phyloP scores from a whole-genome alignment of 2,113 vertebrate genomes.

The Clarias batrachus region DNA sequence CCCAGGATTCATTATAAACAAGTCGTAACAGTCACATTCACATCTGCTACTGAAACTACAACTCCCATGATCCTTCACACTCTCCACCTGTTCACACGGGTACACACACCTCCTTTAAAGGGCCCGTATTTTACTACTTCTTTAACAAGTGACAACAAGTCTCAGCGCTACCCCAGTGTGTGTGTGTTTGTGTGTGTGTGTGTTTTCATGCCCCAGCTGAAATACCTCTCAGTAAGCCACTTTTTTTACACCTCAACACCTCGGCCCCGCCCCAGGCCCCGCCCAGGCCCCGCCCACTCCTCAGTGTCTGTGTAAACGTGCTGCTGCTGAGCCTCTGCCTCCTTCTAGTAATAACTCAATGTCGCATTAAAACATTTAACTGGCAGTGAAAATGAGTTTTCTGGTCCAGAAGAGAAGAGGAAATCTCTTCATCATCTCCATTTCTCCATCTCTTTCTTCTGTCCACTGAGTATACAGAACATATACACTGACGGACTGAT shows the following conservation, averaged over 20 bases:
- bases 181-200: too few relatives aligned
- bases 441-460: background rate
- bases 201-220: too few relatives aligned
- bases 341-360: too few relatives aligned
- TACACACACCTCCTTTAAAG: background rate
- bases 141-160: too few relatives aligned
- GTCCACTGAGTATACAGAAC: background rate
- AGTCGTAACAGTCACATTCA: background rate
- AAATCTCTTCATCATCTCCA: background rate
- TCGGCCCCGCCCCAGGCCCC: too few relatives aligned
- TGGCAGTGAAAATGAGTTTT: background rate
- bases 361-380: background rate
- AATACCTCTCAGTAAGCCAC: too few relatives aligned
- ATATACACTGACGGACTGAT: background rate
- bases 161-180: too few relatives aligned
- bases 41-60: background rate
- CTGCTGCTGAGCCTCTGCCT: too few relatives aligned
- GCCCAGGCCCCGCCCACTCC: too few relatives aligned
- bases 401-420: background rate
- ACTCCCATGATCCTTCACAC: background rate
- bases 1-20: background rate
- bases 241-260: too few relatives aligned
- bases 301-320: too few relatives aligned
- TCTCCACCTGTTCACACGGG: background rate
- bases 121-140: too few relatives aligned